phyloP scores from a whole-genome alignment of 2,888 invertebrate genomes.

The Leptinotarsa juncta region DNA sequence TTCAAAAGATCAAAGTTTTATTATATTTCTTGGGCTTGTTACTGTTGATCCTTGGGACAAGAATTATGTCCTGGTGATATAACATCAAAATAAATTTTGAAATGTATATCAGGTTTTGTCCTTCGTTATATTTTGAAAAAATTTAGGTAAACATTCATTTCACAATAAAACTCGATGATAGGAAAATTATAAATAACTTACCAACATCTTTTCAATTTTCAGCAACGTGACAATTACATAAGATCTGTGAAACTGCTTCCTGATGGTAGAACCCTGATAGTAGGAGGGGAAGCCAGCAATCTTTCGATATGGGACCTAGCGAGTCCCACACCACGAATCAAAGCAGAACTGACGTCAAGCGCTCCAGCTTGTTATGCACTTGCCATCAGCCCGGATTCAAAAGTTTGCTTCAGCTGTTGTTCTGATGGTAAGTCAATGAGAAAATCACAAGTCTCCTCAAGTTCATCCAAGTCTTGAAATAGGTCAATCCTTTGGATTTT shows the following conservation, averaged over 20 bases:
- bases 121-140: too few relatives aligned
- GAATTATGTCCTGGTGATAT: too few relatives aligned
- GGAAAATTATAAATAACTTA: not conserved
- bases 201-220: conserved; percentile 49
- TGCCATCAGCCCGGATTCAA: conserved; percentile 96
- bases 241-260: conserved; percentile 93
- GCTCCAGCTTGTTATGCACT: conserved; percentile 98
- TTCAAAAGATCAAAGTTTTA: too few relatives aligned
- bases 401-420: conserved; percentile 98
- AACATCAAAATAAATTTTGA: too few relatives aligned
- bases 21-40: too few relatives aligned
- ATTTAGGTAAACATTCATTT: too few relatives aligned
- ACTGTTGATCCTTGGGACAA: too few relatives aligned
- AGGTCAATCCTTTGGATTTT: too few relatives aligned
- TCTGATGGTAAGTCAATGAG: conserved; percentile 75
- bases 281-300: conserved; percentile 96
- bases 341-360: conserved; percentile 88
- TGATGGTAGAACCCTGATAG: conserved; percentile 93
- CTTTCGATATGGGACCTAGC: conserved; percentile 96
- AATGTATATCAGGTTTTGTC: too few relatives aligned
- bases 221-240: conserved; percentile 97
- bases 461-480: too few relatives aligned
- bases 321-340: conserved; percentile 90
- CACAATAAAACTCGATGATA: not conserved
- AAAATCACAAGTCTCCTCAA: not conserved